Evolutionary conservation across 2,113 vertebrate genomes (phyloP), one percentile per base, ranked within the genome.

Genomic region (Crocuta crocuta): DNA sequence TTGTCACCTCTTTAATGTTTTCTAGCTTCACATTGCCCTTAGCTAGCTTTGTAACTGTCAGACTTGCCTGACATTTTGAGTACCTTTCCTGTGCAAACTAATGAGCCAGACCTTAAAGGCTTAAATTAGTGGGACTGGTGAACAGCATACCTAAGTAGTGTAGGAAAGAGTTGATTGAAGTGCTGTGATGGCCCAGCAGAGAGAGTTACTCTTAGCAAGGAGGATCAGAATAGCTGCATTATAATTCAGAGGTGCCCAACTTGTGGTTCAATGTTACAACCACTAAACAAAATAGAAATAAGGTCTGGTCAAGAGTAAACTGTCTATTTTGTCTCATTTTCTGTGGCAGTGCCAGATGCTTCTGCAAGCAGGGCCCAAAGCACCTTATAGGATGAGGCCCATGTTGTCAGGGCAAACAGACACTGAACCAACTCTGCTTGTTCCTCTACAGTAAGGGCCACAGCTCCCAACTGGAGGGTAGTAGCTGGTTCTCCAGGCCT

Each of bases 171-270:
- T 73, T 92, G 58, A 70, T 78, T 87, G 13, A 96, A 48, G 24
- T 81, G 28, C 81, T 70, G 1, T 80, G 79, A 73, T 0, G 4
- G 33, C 70, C 58, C 26, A 88, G 63, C 63, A 91, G 55, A 94
- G 71, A 66, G 21, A 92, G 53, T 24, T 28, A 26, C 74, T 83
- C 76, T 96, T 95, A 88, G 43, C n/a, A 80, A 31, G 4, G 87
- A 90, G 55, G 39, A 92, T 91, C 65, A 70, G 31, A 94, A 92
- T 39, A 88, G 63, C n/a, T 93, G 23, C 35, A 70, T 74, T 84
- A 48, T 63, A 80, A 35, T 88, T 16, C 26, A 90, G 26, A 93
- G 71, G 35, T 81, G 17, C 73, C 85, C 43, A 73, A 31, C 45
- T 66, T 63, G 21, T 80, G 21, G 26, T 74, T 91, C 65, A 81